Conservation (phyloP, 2,888 invertebrate genomes). For the Chymomyza fuscimana region DNA sequence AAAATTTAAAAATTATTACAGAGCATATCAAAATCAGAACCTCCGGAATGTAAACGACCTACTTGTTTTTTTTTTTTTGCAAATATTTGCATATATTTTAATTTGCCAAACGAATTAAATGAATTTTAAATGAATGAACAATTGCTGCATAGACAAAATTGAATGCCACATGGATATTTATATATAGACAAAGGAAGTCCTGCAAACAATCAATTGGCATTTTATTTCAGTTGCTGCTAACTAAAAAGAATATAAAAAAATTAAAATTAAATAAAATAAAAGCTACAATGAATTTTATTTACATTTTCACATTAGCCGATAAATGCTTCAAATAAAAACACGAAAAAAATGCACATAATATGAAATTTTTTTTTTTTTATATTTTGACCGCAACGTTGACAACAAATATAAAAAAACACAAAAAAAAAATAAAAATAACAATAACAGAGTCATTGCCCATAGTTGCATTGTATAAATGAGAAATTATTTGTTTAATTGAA, state of each 20-base stretch:
- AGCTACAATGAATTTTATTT: constrained; percentile 25
- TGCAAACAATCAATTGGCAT: constrained; percentile 19
- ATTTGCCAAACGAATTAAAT: constrained; percentile 47
- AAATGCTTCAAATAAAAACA: not conserved
- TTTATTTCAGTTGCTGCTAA: constrained; percentile 1
- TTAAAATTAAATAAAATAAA: not conserved
- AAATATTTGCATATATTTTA: constrained; percentile 26
- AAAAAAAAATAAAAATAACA: not conserved
- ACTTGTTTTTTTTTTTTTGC: constrained; percentile 1
- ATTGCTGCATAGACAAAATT: constrained; percentile 15
- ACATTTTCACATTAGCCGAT: constrained; percentile 37
- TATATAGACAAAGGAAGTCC: not conserved
- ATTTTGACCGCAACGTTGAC: not conserved
- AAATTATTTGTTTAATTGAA: constrained; percentile 74
- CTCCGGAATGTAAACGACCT: no score
- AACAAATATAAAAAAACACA: not conserved
- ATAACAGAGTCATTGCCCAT: not conserved
- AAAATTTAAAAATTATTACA: no score
- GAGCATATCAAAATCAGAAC: no score
- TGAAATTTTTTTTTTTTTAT: not conserved
- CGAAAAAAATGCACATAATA: not conserved
- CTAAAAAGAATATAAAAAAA: not conserved
- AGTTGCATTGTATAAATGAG: constrained; percentile 21
- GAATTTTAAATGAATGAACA: constrained; percentile 44
- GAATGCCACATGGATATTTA: not conserved